Evolutionary conservation across 2,113 vertebrate genomes (phyloP).

Genomic region (Calyptomena viridis): DNA sequence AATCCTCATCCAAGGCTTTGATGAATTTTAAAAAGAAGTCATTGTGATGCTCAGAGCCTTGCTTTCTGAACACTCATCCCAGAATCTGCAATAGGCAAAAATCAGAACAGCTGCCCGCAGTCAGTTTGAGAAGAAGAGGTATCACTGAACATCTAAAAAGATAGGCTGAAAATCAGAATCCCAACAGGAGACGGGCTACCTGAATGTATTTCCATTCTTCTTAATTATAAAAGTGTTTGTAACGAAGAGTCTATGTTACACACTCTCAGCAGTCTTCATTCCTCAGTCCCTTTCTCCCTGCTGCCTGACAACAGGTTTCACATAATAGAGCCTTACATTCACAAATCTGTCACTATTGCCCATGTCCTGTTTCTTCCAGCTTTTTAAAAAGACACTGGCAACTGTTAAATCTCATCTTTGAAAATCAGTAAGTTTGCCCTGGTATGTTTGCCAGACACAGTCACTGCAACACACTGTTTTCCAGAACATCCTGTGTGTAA

Average conservation of each 20-base stretch:
- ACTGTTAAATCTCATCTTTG: neutral
- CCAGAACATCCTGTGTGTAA: neutral
- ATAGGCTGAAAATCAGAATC: neutral
- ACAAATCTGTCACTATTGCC: neutral
- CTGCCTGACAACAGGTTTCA: neutral
- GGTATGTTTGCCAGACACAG: neutral
- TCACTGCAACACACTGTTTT: neutral
- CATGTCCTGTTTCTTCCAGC: neutral
- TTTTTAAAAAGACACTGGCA: neutral
- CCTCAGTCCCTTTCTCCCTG: neutral
- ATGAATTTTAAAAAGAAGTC: neutral
- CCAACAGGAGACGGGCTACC: neutral
- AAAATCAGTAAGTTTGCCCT: neutral
- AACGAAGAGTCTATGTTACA: accelerated
- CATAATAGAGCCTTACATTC: neutral
- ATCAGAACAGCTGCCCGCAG: neutral
- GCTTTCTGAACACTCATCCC: neutral
- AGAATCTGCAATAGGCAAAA: neutral
- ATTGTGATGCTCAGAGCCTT: neutral
- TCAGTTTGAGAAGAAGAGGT: neutral
- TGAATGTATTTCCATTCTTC: neutral
- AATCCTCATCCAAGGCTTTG: neutral
- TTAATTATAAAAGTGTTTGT: neutral
- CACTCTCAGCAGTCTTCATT: neutral
- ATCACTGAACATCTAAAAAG: neutral